These are phyloP conservation scores for Onychomys leucogaster DNA, from an alignment of 2,797 vertebrate genomes.

Conservation along the genomic window DNA sequence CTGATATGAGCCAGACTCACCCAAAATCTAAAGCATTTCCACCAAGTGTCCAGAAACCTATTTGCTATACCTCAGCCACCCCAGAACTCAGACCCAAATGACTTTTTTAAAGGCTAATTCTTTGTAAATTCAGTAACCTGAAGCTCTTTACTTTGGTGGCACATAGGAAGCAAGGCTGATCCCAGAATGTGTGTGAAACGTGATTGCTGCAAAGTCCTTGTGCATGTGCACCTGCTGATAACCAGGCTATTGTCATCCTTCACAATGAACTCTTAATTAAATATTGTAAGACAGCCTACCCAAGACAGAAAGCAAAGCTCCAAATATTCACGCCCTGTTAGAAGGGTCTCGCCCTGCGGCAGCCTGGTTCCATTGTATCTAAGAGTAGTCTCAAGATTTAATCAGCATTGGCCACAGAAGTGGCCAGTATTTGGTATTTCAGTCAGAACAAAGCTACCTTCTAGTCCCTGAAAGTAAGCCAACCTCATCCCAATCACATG, in stretches of 20 bases:
- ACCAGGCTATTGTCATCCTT: neutral
- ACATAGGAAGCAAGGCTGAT: no score
- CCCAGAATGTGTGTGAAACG: neutral
- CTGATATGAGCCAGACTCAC: neutral
- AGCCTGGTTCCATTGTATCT: neutral
- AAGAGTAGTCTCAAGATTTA: neutral
- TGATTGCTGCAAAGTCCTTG: neutral
- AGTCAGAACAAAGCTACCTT: neutral
- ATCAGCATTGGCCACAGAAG: neutral
- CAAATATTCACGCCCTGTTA: neutral
- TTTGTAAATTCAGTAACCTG: neutral
- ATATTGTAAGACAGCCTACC: neutral
- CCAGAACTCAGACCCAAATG: neutral
- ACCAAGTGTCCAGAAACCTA: accelerated
- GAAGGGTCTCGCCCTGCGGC: neutral
- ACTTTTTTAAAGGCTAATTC: neutral
- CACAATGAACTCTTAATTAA: constrained; percentile 40
- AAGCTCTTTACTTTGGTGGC: neutral
- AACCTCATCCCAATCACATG: neutral
- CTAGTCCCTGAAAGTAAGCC: neutral
- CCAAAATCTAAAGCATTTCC: neutral
- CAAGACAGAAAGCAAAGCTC: neutral
- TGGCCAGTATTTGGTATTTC: neutral
- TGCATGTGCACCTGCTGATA: neutral
- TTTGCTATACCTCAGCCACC: neutral